Conservation (phyloP, 2,888 invertebrate genomes). For the Rotaria macrura region DNA sequence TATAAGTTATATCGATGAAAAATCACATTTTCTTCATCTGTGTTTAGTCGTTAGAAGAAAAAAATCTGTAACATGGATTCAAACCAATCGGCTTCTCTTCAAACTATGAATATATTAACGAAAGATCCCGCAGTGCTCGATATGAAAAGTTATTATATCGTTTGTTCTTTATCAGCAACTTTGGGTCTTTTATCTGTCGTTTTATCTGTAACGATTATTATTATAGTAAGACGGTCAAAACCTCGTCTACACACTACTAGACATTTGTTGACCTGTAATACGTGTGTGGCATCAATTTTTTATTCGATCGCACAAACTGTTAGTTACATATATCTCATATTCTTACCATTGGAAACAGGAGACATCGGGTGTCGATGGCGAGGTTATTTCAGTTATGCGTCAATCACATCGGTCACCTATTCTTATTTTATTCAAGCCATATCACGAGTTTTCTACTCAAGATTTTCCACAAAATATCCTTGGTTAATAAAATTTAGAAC, state of each 20-base stretch:
- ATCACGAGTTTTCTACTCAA: background rate
- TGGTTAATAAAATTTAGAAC: background rate
- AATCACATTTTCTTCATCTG: no score
- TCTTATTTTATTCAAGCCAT: background rate
- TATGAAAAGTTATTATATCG: background rate
- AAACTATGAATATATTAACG: background rate
- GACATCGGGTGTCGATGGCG: background rate
- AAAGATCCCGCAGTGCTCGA: background rate
- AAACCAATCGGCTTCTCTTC: background rate
- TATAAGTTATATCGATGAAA: background rate
- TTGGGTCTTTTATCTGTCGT: background rate
- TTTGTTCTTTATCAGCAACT: background rate
- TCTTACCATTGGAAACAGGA: background rate
- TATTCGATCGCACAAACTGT: background rate
- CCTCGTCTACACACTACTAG: background rate
- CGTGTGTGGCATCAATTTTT: background rate
- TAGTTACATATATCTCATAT: background rate
- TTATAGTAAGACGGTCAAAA: background rate
- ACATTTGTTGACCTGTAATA: background rate
- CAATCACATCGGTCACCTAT: background rate
- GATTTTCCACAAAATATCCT: background rate
- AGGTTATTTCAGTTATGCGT: background rate
- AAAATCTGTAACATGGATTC: background rate
- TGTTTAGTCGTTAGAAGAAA: background rate
- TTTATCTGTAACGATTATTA: background rate